Evolutionary conservation across 1,140 invertebrate genomes (phyloP), one percentile per base, ranked within the genome.

Genomic region (Leptonema lineaticorne): DNA sequence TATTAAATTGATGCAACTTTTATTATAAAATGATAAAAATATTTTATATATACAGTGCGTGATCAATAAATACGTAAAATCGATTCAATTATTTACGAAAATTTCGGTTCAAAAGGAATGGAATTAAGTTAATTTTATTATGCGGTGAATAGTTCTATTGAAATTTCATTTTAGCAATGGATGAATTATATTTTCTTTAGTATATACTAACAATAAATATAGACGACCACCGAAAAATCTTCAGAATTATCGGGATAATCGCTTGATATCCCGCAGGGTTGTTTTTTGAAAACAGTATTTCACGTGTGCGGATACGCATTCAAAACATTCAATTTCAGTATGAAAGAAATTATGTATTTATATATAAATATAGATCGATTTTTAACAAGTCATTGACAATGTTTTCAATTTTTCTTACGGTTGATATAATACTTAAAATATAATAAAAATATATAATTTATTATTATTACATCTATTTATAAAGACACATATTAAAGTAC

Each of bases 221-320:
- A n/a, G n/a, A 11, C 18, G 50, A 14, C 50, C 27, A 24, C 20
- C 50, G 8, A 53, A n/a, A n/a, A 53, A 53, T 53, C 50, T 22
- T 45, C 22, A 24, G 50, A 26, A 41, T 53, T 53, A 53, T 8
- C n/a, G 14, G 27, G 29, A 24, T 64, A 64, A 64, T 64, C 62
- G 62, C 50, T 26, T 30, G 62, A 64, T 64, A 64, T 64, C 62
- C 62, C 46, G 45, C 45, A 33, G 62, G 8, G 59, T 33, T 62
- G 8, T 41, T 62, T 24, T 62, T 62, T 45, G 3, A 4, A n/a
- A n/a, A 8, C 26, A 11, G 59, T 45, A 41, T 62, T 41, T 27
- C 8, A 41, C 18, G 18, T 62, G 16, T 26, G 14, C 26, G 26
- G 18, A 11, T 18, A 16, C 30, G 5, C 24, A 27, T 16, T 58